phyloP scores from a whole-genome alignment of 2,797 vertebrate genomes.

The Microhierax caerulescens region DNA sequence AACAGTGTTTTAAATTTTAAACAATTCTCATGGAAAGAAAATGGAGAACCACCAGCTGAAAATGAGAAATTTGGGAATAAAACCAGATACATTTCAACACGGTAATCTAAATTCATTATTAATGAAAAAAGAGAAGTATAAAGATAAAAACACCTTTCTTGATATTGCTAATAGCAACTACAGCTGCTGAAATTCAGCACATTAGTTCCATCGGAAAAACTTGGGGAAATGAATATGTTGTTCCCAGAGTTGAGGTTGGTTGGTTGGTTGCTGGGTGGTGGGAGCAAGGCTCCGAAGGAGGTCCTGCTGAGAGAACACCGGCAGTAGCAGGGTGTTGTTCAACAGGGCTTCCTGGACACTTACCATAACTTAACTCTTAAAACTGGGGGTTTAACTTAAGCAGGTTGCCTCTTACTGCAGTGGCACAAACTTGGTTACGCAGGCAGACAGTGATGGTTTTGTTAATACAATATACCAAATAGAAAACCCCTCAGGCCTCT shows the following conservation, averaged over 20 bases:
- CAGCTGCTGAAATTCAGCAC: not conserved
- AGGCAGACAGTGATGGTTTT: conserved; percentile 28
- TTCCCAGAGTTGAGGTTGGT: not conserved
- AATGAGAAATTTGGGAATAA: not conserved
- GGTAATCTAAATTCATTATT: not conserved
- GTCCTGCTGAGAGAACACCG: not conserved
- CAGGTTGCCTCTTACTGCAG: conserved; percentile 4
- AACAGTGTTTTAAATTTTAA: not conserved
- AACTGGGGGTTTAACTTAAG: not conserved
- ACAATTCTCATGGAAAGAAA: not conserved
- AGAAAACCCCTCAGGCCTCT: not conserved
- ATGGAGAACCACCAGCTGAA: not conserved
- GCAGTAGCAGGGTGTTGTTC: not conserved
- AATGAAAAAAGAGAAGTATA: conserved; percentile 18
- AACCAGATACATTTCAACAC: not conserved
- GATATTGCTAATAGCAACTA: not conserved
- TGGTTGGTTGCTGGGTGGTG: not conserved
- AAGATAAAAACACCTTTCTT: not conserved
- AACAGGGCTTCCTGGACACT: conserved; percentile 29
- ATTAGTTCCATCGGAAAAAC: not conserved
- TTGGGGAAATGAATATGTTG: not conserved
- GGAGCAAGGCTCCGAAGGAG: no score
- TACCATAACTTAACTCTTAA: conserved; percentile 28
- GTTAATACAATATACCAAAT: not conserved
- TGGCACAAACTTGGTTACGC: not conserved